Conservation (phyloP, 2,797 vertebrate species). For the Arremon brunneinucha region DNA sequence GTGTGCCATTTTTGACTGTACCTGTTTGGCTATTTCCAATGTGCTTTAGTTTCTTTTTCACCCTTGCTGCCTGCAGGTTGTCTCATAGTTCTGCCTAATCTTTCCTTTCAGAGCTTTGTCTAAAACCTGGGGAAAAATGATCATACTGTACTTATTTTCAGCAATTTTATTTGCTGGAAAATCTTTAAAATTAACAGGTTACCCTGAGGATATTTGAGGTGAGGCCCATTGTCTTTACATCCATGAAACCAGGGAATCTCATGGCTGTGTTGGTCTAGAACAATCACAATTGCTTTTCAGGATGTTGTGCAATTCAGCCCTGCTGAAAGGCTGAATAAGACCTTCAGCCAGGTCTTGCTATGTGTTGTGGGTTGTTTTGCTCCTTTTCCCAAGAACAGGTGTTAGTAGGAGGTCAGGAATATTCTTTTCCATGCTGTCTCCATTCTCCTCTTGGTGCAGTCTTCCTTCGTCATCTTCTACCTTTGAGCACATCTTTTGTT, state of each 20-base stretch:
- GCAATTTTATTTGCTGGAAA: not conserved
- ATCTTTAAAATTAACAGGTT: not conserved
- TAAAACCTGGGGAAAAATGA: not conserved
- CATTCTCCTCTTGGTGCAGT: not conserved
- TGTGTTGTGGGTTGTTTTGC: not conserved
- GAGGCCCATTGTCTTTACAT: not conserved
- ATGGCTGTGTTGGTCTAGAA: not conserved
- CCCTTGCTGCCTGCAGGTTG: not conserved
- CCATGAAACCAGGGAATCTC: not conserved
- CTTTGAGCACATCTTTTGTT: conserved; percentile 30
- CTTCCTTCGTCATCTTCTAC: conserved; percentile 45
- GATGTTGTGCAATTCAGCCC: not conserved
- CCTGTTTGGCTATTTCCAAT: not conserved
- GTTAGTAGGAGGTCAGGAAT: not conserved
- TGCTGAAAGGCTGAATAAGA: not conserved
- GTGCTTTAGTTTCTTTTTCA: not conserved
- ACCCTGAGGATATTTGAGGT: not conserved
- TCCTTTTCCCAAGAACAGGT: not conserved
- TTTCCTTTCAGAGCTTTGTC: not conserved
- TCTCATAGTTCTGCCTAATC: not conserved
- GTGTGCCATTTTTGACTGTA: not conserved
- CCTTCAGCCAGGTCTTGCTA: not conserved
- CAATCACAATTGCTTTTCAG: not conserved
- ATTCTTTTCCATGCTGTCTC: not conserved
- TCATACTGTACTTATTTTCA: not conserved